phyloP scores from a whole-genome alignment of 2,113 vertebrate genomes.

The Danio rerio region GRCz12tu NC_133181.1:34944501-34945000 shows the following conservation, averaged over 20 bases:
- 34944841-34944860: constrained; percentile 30
- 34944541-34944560: too few relatives aligned
- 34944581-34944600: too few relatives aligned
- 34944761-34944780: constrained; percentile 31
- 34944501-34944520: too few relatives aligned
- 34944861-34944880: constrained; percentile 4
- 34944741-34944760: not conserved
- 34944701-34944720: not conserved
- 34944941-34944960: not conserved
- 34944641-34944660: too few relatives aligned
- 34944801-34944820: not conserved
- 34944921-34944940: not conserved
- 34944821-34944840: not conserved
- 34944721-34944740: not conserved
- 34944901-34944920: not conserved
- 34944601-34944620: too few relatives aligned
- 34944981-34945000: not conserved
- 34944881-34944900: not conserved
- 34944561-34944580: too few relatives aligned
- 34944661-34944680: too few relatives aligned
- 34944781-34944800: not conserved
- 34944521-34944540: too few relatives aligned
- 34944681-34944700: not conserved
- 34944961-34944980: not conserved
- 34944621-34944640: too few relatives aligned